These are phyloP conservation scores for Ennomos fuscantarius DNA, from an alignment of 2,888 invertebrate species.

Conservation along the genomic window DNA sequence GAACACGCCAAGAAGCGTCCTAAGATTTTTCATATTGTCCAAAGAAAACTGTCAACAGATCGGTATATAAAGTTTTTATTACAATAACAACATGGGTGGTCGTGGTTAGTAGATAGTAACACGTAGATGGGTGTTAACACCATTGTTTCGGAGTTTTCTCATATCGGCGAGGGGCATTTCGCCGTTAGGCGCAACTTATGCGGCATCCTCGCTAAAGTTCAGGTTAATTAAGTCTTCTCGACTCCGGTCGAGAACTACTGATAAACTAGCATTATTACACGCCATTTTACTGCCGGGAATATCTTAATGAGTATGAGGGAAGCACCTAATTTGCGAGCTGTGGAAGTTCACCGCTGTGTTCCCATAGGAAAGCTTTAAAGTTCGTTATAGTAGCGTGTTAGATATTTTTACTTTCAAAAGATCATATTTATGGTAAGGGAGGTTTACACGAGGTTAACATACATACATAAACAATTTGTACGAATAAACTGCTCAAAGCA, in stretches of 20 bases:
- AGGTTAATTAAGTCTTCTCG: constrained; percentile 74
- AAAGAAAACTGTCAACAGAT: constrained; percentile 44
- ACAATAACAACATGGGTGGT: constrained; percentile 63
- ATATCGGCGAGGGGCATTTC: constrained; percentile 53
- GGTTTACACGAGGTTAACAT: too few relatives aligned
- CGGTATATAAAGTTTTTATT: constrained; percentile 58
- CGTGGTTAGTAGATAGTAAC: constrained; percentile 18
- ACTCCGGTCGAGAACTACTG: constrained; percentile 53
- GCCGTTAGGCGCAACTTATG: constrained; percentile 50
- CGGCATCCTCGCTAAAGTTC: constrained; percentile 60
- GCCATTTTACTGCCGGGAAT: constrained; percentile 46
- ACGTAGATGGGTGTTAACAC: constrained; percentile 56
- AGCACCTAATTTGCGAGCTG: constrained; percentile 29
- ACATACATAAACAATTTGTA: too few relatives aligned
- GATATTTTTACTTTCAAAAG: too few relatives aligned
- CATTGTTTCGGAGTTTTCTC: constrained; percentile 70
- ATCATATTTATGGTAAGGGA: too few relatives aligned
- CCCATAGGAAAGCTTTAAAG: neutral
- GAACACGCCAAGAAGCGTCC: too few relatives aligned
- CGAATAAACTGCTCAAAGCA: too few relatives aligned
- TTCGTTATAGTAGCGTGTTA: neutral
- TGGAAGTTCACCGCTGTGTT: constrained; percentile 2
- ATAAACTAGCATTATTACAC: constrained; percentile 64
- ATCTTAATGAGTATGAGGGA: constrained; percentile 32
- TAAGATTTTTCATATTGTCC: constrained; percentile 6